phyloP scores from a whole-genome alignment of 2,888 invertebrate genomes.

The Drosophila lacicola region DNA sequence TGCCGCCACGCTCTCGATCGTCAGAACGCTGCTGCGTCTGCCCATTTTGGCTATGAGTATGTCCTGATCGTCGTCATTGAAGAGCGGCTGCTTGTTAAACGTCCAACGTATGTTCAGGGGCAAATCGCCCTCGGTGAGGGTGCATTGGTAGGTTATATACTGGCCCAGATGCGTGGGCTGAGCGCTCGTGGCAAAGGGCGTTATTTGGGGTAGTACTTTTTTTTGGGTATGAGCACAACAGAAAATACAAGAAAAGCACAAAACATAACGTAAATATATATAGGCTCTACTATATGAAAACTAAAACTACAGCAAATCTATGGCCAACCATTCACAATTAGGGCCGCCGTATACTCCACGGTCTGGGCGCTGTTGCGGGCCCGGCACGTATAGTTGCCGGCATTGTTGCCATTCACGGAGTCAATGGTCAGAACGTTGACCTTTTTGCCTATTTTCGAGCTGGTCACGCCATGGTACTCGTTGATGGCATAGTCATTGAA shows the following conservation, averaged over 20 bases:
- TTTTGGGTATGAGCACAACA: constrained; percentile 20
- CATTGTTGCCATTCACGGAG: constrained; percentile 86
- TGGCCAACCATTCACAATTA: constrained; percentile 86
- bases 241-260: constrained; percentile 19
- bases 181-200: constrained; percentile 87
- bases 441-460: constrained; percentile 86
- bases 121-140: constrained; percentile 88
- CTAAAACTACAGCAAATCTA: constrained; percentile 12
- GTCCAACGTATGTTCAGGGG: constrained; percentile 89
- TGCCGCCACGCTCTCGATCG: constrained; percentile 89
- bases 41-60: constrained; percentile 87
- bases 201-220: constrained; percentile 85
- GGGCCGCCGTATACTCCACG: constrained; percentile 86
- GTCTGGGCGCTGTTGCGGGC: constrained; percentile 87
- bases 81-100: constrained; percentile 85
- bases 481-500: constrained; percentile 89
- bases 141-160: constrained; percentile 87
- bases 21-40: constrained; percentile 89
- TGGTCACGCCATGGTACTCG: constrained; percentile 86
- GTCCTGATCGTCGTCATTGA: constrained; percentile 84
- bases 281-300: constrained; percentile 9
- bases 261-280: constrained; percentile 14
- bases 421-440: constrained; percentile 87
- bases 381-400: constrained; percentile 87
- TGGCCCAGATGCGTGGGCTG: constrained; percentile 88